Base-by-base conservation (phyloP, 2,113 vertebrate species). In the Lipophrys pholis region DNA sequence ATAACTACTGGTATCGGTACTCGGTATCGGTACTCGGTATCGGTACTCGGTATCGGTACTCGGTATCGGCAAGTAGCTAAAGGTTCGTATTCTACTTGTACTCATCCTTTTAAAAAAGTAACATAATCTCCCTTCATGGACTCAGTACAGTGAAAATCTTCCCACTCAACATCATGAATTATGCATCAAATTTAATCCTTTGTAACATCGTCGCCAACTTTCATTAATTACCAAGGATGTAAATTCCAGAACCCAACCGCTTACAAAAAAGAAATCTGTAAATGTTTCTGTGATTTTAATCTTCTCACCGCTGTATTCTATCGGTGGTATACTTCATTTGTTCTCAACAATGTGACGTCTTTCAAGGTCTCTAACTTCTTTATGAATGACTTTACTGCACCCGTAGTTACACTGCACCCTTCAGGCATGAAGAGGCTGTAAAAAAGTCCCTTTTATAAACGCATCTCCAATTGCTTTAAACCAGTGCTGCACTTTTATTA, bases 401-500 rank as follows among this genome's bases (percentile, higher is more conserved):
- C 5, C 6, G 43, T 38, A 30, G 39, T 45, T 46, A 48, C 10
- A 60, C 12, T 55, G 55, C 38, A 53, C 16, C 30, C 57, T 68
- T 35, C 35, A 11, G 63, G 15, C 45, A 35, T 6, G 7, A 5
- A 56, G 42, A 30, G 16, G 17, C 21, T 35, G 14, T 39, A 46
- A 14, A 36, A 17, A 67, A 7, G 2, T 0, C n/a, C n/a, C 11
- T 45, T 43, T 17, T 59, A 40, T 55, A 30, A 72, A 53, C 12
- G 61, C 48, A 38, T 45, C 39, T 48, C 10, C 1, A 0, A 49
- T 21, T 63, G 42, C 45, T 46, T 65, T 52, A 8, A 69, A 59
- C 43, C 14, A 62, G 65, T 61, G 15, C 11, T 21, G 51, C 5
- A 42, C 49, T 51, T 38, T 69, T 10, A 67, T 52, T 51, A 3